phyloP scores from a whole-genome alignment of 2,797 vertebrate species.

The Alcedo atthis region DNA sequence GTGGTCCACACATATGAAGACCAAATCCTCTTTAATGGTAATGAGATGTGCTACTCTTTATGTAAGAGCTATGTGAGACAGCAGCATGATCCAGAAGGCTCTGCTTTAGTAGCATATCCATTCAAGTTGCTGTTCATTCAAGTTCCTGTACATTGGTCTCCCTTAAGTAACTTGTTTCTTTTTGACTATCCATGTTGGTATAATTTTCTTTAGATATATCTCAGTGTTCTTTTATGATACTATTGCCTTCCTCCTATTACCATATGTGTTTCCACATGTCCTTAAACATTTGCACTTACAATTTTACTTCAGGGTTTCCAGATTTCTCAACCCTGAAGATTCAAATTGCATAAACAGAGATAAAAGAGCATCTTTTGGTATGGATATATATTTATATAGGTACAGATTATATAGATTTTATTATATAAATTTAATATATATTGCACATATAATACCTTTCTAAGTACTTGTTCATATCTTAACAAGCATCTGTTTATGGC shows the following conservation, averaged over 20 bases:
- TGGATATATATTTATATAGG: not conserved
- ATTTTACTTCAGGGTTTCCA: not conserved
- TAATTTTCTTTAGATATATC: not conserved
- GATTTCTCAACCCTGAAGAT: not conserved
- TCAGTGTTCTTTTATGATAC: not conserved
- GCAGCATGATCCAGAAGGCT: accelerated
- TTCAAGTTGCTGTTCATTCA: not conserved
- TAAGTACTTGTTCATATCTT: not conserved
- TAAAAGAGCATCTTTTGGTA: not conserved
- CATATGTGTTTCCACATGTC: not conserved
- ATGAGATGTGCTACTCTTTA: not conserved
- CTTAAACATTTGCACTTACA: not conserved
- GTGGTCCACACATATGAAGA: not conserved
- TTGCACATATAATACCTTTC: not conserved
- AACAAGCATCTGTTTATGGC: not conserved
- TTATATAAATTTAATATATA: no score
- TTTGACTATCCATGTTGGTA: not conserved
- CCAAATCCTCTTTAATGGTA: not conserved
- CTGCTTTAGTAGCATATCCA: not conserved
- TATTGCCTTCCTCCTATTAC: not conserved
- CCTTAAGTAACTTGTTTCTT: not conserved
- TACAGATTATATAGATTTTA: not conserved
- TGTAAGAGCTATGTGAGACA: not conserved
- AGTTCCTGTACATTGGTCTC: not conserved
- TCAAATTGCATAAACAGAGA: not conserved